Evolutionary conservation across 2,888 invertebrate species (phyloP).

Genomic region (Aspidapion aeneum): DNA sequence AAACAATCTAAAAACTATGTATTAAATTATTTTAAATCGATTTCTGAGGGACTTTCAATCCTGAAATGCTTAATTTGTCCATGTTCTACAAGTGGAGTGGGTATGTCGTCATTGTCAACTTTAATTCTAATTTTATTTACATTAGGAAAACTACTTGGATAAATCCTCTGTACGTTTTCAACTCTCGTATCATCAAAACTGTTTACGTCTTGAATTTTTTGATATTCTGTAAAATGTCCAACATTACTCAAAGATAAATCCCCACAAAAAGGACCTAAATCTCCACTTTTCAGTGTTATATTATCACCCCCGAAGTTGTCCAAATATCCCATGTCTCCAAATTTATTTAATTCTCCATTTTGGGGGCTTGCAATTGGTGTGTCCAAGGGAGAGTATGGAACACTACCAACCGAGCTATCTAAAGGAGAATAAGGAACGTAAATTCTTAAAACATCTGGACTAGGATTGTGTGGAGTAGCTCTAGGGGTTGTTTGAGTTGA

Average conservation of each 20-base stretch:
- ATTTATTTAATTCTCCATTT: conserved; percentile 46
- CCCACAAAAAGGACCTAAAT: too few species aligned
- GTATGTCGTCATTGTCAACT: conserved; percentile 64
- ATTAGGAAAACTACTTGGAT: conserved; percentile 55
- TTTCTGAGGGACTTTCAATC: conserved; percentile 41
- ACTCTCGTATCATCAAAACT: not conserved
- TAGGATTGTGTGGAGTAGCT: conserved; percentile 63
- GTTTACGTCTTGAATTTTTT: not conserved
- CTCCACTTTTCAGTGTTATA: not conserved
- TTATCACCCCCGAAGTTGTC: not conserved
- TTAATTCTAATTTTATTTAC: conserved; percentile 72
- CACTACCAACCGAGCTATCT: conserved; percentile 53
- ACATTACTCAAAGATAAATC: too few species aligned
- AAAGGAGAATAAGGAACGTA: conserved; percentile 74
- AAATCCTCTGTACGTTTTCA: conserved; percentile 8
- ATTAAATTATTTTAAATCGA: conserved; percentile 43
- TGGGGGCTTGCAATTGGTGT: conserved; percentile 52
- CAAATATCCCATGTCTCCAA: not conserved
- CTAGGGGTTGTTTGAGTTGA: conserved; percentile 60
- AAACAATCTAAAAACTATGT: too few species aligned
- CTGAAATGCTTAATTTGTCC: conserved; percentile 50
- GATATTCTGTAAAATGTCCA: too few species aligned
- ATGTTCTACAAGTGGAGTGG: conserved; percentile 61
- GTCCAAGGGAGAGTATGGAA: conserved; percentile 66
- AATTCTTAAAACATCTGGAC: conserved; percentile 72